phyloP scores from a whole-genome alignment of 92 coral and sea anemone species.

The Epizoanthus ramosus region DNA sequence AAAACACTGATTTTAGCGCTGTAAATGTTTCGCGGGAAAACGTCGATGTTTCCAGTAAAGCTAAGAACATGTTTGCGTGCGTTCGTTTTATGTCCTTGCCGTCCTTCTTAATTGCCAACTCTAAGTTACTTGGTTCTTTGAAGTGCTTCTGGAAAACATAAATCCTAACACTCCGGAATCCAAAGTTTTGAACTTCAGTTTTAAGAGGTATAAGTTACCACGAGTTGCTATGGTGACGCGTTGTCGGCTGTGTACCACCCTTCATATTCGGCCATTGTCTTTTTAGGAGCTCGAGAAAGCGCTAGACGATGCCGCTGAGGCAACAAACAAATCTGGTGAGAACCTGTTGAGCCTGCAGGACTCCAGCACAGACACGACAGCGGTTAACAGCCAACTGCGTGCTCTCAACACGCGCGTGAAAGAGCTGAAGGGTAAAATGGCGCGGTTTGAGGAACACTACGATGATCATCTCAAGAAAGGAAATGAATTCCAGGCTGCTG shows the following conservation, averaged over 20 bases:
- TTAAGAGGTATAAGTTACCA: too few species aligned
- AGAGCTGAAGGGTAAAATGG: conserved; percentile 73
- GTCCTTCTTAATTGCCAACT: too few species aligned
- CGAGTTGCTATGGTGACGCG: too few species aligned
- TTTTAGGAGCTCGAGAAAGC: conserved; percentile 63
- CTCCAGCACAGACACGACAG: conserved; percentile 80
- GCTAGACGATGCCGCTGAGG: conserved; percentile 55
- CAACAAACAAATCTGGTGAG: conserved; percentile 62
- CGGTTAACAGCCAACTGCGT: conserved; percentile 81
- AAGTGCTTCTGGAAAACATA: too few species aligned
- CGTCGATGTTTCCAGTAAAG: too few species aligned
- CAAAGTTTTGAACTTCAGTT: too few species aligned
- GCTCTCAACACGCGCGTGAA: conserved; percentile 87
- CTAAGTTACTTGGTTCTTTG: too few species aligned
- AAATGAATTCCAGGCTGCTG: conserved; percentile 80
- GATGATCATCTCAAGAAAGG: conserved; percentile 84
- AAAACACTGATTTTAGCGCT: too few species aligned
- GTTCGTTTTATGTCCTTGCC: too few species aligned
- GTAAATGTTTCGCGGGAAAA: too few species aligned
- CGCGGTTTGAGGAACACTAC: conserved; percentile 86
- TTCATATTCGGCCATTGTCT: background rate
- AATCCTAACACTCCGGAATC: too few species aligned
- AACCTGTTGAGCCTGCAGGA: conserved; percentile 73
- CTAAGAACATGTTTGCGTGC: too few species aligned
- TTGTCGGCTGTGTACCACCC: background rate